Evolutionary conservation across 2,888 invertebrate species (phyloP).

Genomic region (Clitarchus hookeri): DNA sequence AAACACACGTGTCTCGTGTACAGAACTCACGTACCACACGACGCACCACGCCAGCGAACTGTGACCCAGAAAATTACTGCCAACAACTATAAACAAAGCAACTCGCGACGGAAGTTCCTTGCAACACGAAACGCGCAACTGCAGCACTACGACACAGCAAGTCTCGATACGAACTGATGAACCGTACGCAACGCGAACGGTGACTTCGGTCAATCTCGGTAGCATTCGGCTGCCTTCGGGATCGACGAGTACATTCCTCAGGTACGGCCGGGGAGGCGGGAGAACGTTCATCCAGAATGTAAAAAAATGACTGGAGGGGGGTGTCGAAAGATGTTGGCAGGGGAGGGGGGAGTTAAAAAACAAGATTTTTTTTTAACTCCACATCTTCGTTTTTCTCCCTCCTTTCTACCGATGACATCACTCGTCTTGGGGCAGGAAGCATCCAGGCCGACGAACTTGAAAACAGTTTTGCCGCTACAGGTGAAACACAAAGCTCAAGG

Average conservation of each 20-base stretch:
- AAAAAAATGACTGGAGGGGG: too few species aligned
- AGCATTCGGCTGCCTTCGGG: neutral
- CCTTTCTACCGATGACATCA: neutral
- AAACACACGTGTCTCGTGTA: neutral
- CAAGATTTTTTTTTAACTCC: neutral
- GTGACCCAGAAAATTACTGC: neutral
- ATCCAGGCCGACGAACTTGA: neutral
- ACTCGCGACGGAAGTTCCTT: too few species aligned
- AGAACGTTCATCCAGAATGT: neutral
- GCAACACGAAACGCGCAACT: too few species aligned
- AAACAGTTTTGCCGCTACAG: neutral
- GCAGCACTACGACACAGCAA: neutral
- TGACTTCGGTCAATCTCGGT: neutral
- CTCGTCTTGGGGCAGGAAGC: neutral
- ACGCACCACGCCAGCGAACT: neutral
- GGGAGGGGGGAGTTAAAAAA: neutral
- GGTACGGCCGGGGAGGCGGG: too few species aligned
- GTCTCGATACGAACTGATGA: neutral
- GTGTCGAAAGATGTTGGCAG: too few species aligned
- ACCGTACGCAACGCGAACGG: neutral
- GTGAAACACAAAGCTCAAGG: too few species aligned
- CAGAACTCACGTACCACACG: neutral
- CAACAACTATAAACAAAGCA: too few species aligned
- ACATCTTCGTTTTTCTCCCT: neutral
- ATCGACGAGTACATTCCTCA: slow-evolving; percentile 6